Evolutionary conservation across 2,888 invertebrate genomes (phyloP).

Genomic region (Elysia crispata): DNA sequence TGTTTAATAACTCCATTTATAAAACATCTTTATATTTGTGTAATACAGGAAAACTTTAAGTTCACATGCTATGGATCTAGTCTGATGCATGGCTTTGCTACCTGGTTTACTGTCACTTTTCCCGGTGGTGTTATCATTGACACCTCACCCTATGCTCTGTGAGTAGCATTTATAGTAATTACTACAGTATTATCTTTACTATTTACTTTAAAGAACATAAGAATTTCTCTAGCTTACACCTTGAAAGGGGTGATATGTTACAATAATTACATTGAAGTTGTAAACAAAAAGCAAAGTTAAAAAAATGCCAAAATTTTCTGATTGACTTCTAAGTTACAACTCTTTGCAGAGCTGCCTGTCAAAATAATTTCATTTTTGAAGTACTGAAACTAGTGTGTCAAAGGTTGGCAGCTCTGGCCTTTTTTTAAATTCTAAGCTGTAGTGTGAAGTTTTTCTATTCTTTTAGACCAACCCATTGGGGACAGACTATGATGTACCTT

Average conservation of each 20-base stretch:
- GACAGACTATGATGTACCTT: conserved; percentile 70
- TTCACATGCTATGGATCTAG: conserved; percentile 72
- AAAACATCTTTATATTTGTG: conserved; percentile 23
- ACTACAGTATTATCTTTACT: neutral
- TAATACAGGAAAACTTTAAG: conserved; percentile 66
- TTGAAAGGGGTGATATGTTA: no score
- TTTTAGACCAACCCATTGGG: conserved; percentile 74
- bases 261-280: no score
- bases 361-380: no score
- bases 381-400: no score
- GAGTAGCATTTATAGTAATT: conserved; percentile 45
- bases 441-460: neutral
- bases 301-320: no score
- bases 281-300: no score
- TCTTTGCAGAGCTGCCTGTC: no score
- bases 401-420: no score
- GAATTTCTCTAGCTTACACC: no score
- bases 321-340: no score
- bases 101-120: conserved; percentile 74
- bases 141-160: conserved; percentile 74
- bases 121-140: conserved; percentile 67
- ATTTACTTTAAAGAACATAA: no score
- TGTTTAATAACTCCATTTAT: no score
- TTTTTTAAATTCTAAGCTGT: neutral
- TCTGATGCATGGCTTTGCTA: conserved; percentile 71